Conservation (phyloP, 2,797 vertebrate genomes). For the Anguilla anguilla region DNA sequence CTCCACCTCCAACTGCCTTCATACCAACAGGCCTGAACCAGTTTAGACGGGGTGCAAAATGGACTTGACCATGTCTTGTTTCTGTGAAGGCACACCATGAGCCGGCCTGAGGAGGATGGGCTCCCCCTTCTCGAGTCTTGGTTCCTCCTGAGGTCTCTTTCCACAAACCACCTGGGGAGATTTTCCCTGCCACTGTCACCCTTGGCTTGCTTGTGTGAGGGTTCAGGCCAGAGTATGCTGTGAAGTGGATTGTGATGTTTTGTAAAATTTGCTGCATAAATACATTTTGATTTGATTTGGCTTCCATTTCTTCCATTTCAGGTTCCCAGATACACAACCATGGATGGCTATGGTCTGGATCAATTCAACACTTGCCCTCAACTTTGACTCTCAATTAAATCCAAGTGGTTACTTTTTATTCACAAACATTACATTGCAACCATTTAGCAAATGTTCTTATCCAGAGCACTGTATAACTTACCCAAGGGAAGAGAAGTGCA, state of each 20-base stretch:
- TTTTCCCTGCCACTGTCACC: neutral
- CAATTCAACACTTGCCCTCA: neutral
- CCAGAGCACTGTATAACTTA: neutral
- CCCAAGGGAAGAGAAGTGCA: neutral
- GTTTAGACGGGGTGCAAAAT: neutral
- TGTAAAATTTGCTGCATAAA: neutral
- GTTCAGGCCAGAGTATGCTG: neutral
- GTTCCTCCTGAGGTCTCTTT: too few species aligned
- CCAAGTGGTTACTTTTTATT: neutral
- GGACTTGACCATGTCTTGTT: neutral
- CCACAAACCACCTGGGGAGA: too few species aligned
- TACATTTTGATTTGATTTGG: neutral
- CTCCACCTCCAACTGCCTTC: neutral
- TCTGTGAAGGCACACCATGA: neutral
- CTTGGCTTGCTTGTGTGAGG: neutral
- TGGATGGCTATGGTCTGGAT: neutral
- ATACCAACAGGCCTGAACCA: neutral
- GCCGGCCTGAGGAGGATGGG: too few species aligned
- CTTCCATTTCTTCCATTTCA: neutral
- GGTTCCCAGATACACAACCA: neutral
- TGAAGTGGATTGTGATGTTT: neutral
- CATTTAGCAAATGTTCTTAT: constrained; percentile 2
- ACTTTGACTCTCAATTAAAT: neutral
- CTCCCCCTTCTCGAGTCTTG: too few species aligned
- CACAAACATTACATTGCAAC: neutral